phyloP scores from a whole-genome alignment of 2,113 vertebrate species.

The Psephotus haematonotus region DNA sequence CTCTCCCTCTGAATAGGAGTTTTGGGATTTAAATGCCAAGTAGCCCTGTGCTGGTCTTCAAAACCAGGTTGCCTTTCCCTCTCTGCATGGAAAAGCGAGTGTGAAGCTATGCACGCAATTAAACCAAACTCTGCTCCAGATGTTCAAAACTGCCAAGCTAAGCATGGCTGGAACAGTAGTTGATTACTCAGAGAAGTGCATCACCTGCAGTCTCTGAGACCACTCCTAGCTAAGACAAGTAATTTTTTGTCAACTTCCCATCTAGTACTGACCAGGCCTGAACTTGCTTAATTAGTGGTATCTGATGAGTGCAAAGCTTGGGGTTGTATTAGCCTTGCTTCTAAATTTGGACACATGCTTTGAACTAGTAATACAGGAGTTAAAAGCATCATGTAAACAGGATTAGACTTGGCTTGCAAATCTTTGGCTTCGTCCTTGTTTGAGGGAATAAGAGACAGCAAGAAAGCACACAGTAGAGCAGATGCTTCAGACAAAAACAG shows the following conservation, averaged over 20 bases:
- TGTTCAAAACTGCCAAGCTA: not conserved
- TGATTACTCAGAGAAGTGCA: not conserved
- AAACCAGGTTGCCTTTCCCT: not conserved
- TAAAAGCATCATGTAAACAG: conserved; percentile 45
- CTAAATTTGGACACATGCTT: conserved; percentile 48
- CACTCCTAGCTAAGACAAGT: not conserved
- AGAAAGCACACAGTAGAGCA: not conserved
- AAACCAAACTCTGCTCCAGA: not conserved
- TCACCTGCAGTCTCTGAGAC: not conserved
- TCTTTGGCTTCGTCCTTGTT: not conserved
- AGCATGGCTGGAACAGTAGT: not conserved
- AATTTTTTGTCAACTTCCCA: not conserved
- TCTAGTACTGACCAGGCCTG: conserved; percentile 46
- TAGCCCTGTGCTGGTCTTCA: not conserved
- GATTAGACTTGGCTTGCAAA: conserved; percentile 44
- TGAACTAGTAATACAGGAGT: conserved; percentile 41
- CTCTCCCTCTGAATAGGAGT: not conserved
- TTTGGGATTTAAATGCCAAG: not conserved
- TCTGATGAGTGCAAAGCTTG: conserved; percentile 33
- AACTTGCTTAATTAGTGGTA: conserved; percentile 46
- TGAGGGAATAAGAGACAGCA: not conserved
- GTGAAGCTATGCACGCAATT: not conserved
- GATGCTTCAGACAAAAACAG: not conserved
- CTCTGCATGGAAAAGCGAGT: not conserved
- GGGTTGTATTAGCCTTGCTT: conserved; percentile 32